Percentiles rank a stretch among this genome's conserved stretches.
Evolutionary conservation across 2,113 vertebrate species (phyloP).

Genomic region (Myxocyprinus asiaticus): DNA sequence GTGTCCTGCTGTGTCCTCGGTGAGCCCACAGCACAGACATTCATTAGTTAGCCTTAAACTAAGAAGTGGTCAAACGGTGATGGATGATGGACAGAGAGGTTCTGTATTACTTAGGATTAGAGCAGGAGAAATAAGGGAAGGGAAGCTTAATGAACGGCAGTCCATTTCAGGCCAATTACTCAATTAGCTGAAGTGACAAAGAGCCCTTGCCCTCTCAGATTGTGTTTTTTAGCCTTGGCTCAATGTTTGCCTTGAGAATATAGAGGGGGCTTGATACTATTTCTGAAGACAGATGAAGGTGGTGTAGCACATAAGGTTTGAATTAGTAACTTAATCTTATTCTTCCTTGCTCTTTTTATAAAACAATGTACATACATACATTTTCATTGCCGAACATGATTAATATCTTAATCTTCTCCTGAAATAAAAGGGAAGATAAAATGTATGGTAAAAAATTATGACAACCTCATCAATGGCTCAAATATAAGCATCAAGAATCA

Average conservation of each 20-base stretch:
- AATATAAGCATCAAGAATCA: no score
- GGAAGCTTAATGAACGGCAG: slow-evolving; percentile 39
- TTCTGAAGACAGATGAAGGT: no score
- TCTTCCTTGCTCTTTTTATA: no score
- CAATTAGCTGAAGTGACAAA: slow-evolving; percentile 54
- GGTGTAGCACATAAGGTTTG: no score
- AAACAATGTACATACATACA: no score
- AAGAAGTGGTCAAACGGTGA: slow-evolving; percentile 57
- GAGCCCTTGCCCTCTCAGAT: slow-evolving; percentile 32
- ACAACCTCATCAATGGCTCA: no score
- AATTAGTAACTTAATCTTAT: no score
- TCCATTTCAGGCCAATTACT: slow-evolving; percentile 51
- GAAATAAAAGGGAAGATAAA: no score
- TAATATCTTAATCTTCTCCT: no score
- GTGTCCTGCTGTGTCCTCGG: slow-evolving; percentile 56
- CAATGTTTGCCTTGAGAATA: slow-evolving; percentile 8
- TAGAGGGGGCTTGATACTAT: background rate
- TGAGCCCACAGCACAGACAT: slow-evolving; percentile 54
- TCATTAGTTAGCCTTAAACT: slow-evolving; percentile 62
- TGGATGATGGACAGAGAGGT: slow-evolving; percentile 51
- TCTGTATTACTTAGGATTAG: slow-evolving; percentile 44
- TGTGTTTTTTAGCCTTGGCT: slow-evolving; percentile 18
- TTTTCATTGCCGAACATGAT: no score
- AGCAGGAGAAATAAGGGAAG: slow-evolving; percentile 20
- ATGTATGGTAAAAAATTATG: no score